Base-by-base conservation (phyloP, 2,888 invertebrate species). In the Lasioglossum malachurum region DNA sequence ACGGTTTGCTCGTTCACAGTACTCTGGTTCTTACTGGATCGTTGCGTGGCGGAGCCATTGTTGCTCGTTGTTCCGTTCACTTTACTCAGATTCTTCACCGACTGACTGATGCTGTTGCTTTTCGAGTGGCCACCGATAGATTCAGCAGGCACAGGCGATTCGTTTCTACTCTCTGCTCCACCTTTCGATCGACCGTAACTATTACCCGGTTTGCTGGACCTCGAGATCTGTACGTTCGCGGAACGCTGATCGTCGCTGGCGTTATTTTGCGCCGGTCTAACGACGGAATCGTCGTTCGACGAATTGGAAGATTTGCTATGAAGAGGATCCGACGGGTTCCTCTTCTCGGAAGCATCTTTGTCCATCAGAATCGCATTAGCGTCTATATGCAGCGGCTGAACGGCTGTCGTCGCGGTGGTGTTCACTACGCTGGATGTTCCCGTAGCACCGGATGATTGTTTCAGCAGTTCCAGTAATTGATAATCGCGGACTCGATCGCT, bases 321-420 rank as follows among this genome's bases (percentile, higher is more conserved):
- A 5, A 64, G 19, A 14, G 81, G 73, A 0, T 75, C 57, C 35
- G 81, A 27, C 5, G 81, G 83, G 44, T 31, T 84, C 49, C 27
- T 82, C 35, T 60, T 53, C 27, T 88, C 83, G 1, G 82, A 71
- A 0, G 71, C 76, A 8, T 92, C 92, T 35, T 87, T 90, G 12
- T 93, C 94, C 64, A 89, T 82, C 5, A 92, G 81, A 46, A 93
- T 87, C 8, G 91, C 84, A 2, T 91, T 89, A 5, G 94, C 92
- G 77, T 95, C 94, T 71, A 95, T 94, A 73, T 94, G 92, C 7
- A 95, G 87, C 0, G 95, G 95, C 44, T 95, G 93, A 1, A 94
- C 94, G 0, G 95, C 95, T 1, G 95, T 95, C 7, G 94, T 93
- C 0, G 95, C 93, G 16, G 95, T 94, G 4, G 95, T 94, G 74